phyloP scores from a whole-genome alignment of 2,888 invertebrate genomes.

The Drepanosiphum platanoidis region DNA sequence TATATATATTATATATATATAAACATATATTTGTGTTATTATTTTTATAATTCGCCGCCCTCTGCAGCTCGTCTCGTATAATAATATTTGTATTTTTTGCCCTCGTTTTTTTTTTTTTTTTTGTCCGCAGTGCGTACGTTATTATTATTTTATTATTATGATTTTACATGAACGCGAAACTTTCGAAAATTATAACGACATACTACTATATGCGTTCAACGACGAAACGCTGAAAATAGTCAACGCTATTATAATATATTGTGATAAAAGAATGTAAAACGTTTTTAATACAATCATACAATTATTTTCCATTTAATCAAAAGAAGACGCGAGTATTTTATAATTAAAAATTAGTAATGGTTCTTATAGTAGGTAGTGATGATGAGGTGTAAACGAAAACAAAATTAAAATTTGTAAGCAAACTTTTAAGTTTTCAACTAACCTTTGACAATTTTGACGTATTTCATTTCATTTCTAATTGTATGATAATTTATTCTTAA shows the following conservation, averaged over 20 bases:
- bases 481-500: not conserved
- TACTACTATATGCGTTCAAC: not conserved
- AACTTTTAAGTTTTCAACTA: not conserved
- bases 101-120: constrained; percentile 25
- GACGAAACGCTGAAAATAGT: not conserved
- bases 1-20: constrained; percentile 34
- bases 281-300: not conserved
- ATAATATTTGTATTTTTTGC: constrained; percentile 47
- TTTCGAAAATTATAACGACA: constrained; percentile 28
- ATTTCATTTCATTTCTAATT: not conserved
- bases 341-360: constrained; percentile 7
- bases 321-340: not conserved
- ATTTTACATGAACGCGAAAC: constrained; percentile 34
- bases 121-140: constrained; percentile 36
- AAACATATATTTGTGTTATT: constrained; percentile 46
- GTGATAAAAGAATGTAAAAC: constrained; percentile 25
- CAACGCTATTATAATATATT: not conserved
- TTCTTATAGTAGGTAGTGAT: not conserved
- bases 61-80: constrained; percentile 45
- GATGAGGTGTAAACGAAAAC: not conserved
- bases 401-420: not conserved
- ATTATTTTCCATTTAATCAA: not conserved
- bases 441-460: not conserved
- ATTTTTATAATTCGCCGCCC: constrained; percentile 56
- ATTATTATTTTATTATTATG: constrained; percentile 50